Conservation (phyloP, 2,113 vertebrate genomes). For the Isurus oxyrinchus region DNA sequence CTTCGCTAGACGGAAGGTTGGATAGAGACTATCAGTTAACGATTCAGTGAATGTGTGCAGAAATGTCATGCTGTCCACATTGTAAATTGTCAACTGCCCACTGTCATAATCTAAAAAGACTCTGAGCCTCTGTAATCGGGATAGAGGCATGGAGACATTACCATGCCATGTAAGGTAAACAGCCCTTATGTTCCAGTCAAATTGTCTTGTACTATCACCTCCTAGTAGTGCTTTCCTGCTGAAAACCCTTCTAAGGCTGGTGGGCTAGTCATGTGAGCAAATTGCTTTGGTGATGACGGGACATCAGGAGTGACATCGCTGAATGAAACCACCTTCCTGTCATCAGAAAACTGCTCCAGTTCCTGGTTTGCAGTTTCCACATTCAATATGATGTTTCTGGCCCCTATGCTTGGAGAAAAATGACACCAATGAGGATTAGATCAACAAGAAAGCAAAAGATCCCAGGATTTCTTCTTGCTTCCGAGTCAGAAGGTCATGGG, state of each 20-base stretch:
- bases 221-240: constrained; percentile 20
- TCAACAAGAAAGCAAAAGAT: neutral
- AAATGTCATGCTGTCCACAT: neutral
- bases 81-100: neutral
- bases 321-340: neutral
- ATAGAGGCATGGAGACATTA: neutral
- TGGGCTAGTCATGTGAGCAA: neutral
- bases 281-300: neutral
- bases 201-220: neutral
- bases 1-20: constrained; percentile 13
- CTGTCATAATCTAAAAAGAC: neutral
- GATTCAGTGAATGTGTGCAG: neutral
- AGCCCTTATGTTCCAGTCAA: constrained; percentile 24
- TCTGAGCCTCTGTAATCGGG: neutral
- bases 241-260: neutral
- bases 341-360: neutral
- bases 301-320: neutral
- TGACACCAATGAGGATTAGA: neutral
- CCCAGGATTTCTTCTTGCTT: neutral
- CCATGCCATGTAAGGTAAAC: neutral
- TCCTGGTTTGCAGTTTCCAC: neutral
- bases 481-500: neutral
- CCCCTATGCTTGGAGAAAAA: neutral
- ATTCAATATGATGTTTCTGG: neutral
- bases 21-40: constrained; percentile 6